Conservation (phyloP, 2,113 vertebrate species). For the Haemorhous mexicanus region DNA sequence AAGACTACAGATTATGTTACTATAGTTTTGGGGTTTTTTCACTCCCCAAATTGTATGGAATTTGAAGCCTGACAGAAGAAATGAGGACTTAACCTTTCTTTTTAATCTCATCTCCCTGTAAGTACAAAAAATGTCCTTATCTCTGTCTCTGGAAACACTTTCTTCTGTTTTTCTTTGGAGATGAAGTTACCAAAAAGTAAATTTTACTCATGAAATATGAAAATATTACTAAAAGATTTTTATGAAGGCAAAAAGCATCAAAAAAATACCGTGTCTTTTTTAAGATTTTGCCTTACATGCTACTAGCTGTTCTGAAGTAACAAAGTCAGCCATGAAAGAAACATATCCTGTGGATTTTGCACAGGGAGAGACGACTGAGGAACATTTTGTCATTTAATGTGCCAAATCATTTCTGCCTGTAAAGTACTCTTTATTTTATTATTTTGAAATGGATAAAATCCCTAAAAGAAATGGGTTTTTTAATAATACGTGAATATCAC, state of each 20-base stretch:
- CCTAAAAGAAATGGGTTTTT: fast-evolving
- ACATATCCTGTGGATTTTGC: neutral
- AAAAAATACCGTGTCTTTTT: neutral
- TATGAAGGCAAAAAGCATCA: neutral
- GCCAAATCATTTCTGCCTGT: neutral
- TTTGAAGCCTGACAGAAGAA: neutral
- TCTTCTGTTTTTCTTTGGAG: neutral
- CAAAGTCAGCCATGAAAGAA: neutral
- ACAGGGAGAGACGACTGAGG: neutral
- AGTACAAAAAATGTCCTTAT: neutral
- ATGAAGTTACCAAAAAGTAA: neutral
- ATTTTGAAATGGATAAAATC: neutral
- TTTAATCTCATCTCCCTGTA: neutral
- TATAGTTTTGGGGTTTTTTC: neutral
- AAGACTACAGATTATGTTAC: neutral
- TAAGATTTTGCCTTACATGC: neutral
- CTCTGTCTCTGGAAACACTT: neutral
- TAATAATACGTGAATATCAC: neutral
- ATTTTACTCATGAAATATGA: neutral
- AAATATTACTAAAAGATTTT: neutral
- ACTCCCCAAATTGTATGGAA: neutral
- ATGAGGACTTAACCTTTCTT: neutral
- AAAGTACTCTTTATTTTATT: neutral
- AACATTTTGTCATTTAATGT: neutral
- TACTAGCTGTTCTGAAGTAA: neutral